Percentiles rank a stretch among this genome's conserved stretches.
Evolutionary conservation across 2,888 invertebrate species (phyloP).

Genomic region (Cyrtodaria siliqua): DNA sequence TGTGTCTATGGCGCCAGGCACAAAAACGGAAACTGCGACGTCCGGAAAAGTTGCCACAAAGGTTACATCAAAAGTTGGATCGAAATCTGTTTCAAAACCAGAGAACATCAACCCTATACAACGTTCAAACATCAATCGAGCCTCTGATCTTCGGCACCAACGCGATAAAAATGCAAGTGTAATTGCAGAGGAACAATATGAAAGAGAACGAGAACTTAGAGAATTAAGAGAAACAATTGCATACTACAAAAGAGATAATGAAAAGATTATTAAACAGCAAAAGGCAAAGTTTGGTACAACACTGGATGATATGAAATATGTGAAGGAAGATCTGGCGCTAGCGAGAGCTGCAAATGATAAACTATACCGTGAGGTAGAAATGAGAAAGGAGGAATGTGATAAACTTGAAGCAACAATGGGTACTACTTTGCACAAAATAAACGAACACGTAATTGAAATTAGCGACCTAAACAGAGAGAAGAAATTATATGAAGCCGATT

Average conservation of each 20-base stretch:
- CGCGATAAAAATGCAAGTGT: constrained; percentile 22
- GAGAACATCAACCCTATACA: constrained; percentile 40
- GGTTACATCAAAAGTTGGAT: neutral
- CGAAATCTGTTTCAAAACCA: neutral
- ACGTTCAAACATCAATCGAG: constrained; percentile 26
- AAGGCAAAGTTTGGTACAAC: constrained; percentile 43
- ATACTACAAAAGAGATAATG: constrained; percentile 45
- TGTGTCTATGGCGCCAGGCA: constrained; percentile 33
- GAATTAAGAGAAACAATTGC: constrained; percentile 44
- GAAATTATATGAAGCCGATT: constrained; percentile 22
- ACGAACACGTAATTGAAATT: constrained; percentile 29
- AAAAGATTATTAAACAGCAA: constrained; percentile 52
- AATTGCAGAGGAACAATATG: constrained; percentile 37
- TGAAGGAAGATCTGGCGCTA: constrained; percentile 34
- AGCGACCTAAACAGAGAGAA: constrained; percentile 44
- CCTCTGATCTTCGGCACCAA: constrained; percentile 34
- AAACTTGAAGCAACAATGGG: constrained; percentile 45
- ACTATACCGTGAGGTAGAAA: constrained; percentile 49
- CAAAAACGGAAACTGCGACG: constrained; percentile 25
- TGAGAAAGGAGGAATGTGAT: constrained; percentile 49
- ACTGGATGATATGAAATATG: constrained; percentile 41
- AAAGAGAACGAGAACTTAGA: constrained; percentile 30
- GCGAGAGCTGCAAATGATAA: constrained; percentile 43
- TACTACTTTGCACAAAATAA: constrained; percentile 30
- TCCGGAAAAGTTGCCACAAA: constrained; percentile 5